Evolutionary conservation across 1,140 invertebrate species (phyloP).

Genomic region (Cotesia chilonis): DNA sequence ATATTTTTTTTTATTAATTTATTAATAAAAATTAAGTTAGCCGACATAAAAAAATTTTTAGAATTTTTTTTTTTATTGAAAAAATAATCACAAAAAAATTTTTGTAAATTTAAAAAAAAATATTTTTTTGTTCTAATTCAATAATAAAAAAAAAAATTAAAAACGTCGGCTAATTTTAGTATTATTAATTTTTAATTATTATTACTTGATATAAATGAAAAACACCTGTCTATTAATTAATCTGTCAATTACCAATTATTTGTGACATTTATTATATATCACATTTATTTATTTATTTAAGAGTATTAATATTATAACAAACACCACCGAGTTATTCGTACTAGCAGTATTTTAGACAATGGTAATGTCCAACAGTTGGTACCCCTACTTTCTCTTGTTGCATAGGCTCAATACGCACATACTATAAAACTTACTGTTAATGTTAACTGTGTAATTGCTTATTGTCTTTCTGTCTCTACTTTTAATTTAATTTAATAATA

Average conservation of each 20-base stretch:
- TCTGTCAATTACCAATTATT: constrained; percentile 1
- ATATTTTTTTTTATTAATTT: background rate
- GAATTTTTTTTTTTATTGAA: no score
- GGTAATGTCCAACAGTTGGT: constrained; percentile 66
- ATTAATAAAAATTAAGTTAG: no score
- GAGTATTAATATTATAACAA: background rate
- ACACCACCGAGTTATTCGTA: background rate
- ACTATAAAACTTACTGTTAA: constrained; percentile 48
- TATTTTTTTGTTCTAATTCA: no score
- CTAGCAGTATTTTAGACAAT: constrained; percentile 65
- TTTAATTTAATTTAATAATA: background rate
- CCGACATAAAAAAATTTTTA: no score
- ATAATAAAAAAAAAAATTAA: no score
- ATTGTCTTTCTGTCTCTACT: constrained; percentile 42
- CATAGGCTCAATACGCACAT: constrained; percentile 47
- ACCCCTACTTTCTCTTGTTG: constrained; percentile 50
- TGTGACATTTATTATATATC: constrained; percentile 42
- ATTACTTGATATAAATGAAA: background rate
- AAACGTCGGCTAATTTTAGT: no score
- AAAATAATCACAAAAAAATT: no score
- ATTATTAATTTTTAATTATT: no score
- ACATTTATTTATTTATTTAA: constrained; percentile 29
- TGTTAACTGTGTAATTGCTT: constrained; percentile 49
- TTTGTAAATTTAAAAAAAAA: no score
- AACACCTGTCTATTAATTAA: background rate